Evolutionary conservation across 2,113 vertebrate genomes (phyloP).

Genomic region (Lathamus discolor): DNA sequence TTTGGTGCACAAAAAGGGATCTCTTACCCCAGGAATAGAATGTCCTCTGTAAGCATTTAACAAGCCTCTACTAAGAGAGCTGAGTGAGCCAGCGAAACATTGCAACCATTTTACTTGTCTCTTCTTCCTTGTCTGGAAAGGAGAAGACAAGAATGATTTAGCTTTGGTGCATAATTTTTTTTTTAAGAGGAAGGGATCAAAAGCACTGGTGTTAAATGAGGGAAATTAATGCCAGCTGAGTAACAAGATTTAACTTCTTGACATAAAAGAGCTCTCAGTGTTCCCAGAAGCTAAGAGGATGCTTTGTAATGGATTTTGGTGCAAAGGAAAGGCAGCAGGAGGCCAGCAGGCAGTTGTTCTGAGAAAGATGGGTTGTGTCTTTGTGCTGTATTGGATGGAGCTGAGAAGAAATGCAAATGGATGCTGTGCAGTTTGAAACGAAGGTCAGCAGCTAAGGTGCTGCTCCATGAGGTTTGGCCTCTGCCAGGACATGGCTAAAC

Average conservation of each 20-base stretch:
- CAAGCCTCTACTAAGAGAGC: not conserved
- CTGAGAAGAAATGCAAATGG: not conserved
- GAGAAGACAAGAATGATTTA: not conserved
- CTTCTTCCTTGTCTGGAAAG: slow-evolving; percentile 24
- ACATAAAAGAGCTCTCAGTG: not conserved
- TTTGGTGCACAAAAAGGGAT: not conserved
- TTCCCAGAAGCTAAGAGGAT: not conserved
- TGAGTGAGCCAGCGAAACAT: not conserved
- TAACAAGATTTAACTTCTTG: slow-evolving; percentile 30
- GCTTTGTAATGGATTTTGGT: not conserved
- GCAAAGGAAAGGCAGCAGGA: not conserved
- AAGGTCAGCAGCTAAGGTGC: not conserved
- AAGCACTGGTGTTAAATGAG: not conserved
- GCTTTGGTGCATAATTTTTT: slow-evolving; percentile 9
- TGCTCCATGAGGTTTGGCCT: not conserved
- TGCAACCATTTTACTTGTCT: slow-evolving; percentile 46
- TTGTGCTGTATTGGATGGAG: not conserved
- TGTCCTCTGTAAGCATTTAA: not conserved
- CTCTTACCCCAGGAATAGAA: not conserved
- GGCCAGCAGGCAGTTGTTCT: not conserved
- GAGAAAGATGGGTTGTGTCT: not conserved
- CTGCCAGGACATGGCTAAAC: not conserved
- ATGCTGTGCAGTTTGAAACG: not conserved
- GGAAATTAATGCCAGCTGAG: not conserved
- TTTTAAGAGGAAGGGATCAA: slow-evolving; percentile 13